These are phyloP conservation scores for Argyrosomus regius DNA, from an alignment of 2,797 vertebrate genomes.

Conservation along the genomic window DNA sequence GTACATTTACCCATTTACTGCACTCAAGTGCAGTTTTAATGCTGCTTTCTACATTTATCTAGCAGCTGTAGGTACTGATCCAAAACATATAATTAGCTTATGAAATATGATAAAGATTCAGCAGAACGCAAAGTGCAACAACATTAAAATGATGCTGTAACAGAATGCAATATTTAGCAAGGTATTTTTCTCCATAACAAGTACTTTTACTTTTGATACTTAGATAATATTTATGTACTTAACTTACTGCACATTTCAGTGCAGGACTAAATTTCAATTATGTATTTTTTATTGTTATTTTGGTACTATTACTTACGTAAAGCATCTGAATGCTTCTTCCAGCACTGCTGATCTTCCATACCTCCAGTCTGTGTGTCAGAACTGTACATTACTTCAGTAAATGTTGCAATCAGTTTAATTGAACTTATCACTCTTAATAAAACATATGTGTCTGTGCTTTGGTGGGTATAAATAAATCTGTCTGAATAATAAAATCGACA, in stretches of 20 bases:
- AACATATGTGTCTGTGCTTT: neutral
- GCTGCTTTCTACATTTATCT: neutral
- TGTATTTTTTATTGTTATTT: neutral
- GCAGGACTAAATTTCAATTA: neutral
- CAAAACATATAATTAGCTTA: neutral
- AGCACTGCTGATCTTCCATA: too few relatives aligned
- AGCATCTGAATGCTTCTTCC: neutral
- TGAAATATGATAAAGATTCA: neutral
- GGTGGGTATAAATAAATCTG: neutral
- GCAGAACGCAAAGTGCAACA: neutral
- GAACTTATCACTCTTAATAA: neutral
- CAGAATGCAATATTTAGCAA: neutral
- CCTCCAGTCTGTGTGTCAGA: neutral
- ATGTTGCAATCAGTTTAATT: neutral
- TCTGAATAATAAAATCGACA: neutral
- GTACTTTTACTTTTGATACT: neutral
- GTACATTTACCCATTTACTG: neutral
- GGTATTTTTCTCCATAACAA: neutral
- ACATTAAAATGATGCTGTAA: neutral
- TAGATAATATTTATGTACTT: neutral
- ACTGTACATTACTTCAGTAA: neutral
- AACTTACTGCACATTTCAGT: neutral
- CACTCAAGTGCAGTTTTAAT: neutral
- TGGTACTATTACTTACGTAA: neutral
- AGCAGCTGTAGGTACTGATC: neutral